Percentiles rank a stretch among this genome's conserved stretches.
These are phyloP conservation scores for Drosophila nigritarsus DNA, from an alignment of 2,888 invertebrate species.

Conservation along the genomic window DNA sequence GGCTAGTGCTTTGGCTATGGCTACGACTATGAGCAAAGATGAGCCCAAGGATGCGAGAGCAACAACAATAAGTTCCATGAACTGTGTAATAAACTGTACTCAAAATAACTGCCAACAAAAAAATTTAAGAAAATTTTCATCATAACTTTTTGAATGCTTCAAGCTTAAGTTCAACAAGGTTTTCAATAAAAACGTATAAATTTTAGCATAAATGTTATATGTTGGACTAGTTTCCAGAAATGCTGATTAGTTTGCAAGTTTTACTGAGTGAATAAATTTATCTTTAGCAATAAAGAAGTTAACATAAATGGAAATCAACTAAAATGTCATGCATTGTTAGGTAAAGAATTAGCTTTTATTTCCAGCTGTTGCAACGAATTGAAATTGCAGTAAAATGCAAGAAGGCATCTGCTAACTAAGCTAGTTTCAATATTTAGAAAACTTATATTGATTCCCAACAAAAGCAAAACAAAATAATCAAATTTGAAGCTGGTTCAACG, in stretches of 20 bases:
- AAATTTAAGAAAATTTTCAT: background rate
- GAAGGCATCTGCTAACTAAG: background rate
- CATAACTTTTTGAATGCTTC: slow-evolving; percentile 5
- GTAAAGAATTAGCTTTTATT: background rate
- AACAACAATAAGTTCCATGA: slow-evolving; percentile 21
- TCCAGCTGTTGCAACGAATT: background rate
- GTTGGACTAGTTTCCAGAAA: background rate
- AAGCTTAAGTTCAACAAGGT: background rate
- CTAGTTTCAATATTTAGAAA: background rate
- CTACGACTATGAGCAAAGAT: slow-evolving; percentile 2
- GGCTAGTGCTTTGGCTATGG: slow-evolving; percentile 3
- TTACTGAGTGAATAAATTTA: background rate
- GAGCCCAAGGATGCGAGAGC: slow-evolving; percentile 3
- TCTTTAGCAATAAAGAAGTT: background rate
- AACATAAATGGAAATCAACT: background rate
- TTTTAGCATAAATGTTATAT: background rate
- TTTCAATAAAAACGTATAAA: background rate
- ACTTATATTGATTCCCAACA: background rate
- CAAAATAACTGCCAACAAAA: background rate
- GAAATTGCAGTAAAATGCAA: background rate
- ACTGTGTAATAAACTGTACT: background rate
- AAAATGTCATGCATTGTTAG: background rate
- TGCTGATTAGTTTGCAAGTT: background rate
- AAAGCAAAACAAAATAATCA: background rate
- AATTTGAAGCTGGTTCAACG: slow-evolving; percentile 1